phyloP scores from a whole-genome alignment of 1,140 invertebrate genomes.

The Leptoteleia sp. region DNA sequence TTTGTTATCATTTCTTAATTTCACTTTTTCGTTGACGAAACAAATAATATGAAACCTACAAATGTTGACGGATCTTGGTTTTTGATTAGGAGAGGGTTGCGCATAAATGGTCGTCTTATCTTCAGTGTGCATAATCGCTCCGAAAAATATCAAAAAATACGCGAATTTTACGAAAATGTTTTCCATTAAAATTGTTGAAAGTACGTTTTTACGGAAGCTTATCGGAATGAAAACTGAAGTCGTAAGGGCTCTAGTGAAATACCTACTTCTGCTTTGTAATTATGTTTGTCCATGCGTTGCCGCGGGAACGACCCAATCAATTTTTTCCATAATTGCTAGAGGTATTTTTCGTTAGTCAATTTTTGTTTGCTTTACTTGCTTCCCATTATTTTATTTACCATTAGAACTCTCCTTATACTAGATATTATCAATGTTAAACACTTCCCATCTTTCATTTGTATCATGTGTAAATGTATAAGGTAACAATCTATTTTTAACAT shows the following conservation, averaged over 20 bases:
- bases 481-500: too few species aligned
- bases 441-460: too few species aligned
- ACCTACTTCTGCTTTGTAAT: conserved; percentile 60
- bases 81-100: conserved; percentile 6
- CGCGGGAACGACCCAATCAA: conserved; percentile 79
- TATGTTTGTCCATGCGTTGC: conserved; percentile 79
- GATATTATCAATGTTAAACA: too few species aligned
- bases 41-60: conserved; percentile 73
- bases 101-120: conserved; percentile 36
- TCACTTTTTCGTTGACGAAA: too few species aligned
- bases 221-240: conserved; percentile 49
- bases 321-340: conserved; percentile 59
- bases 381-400: too few species aligned
- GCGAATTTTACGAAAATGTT: conserved; percentile 13
- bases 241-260: conserved; percentile 49
- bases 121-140: conserved; percentile 12
- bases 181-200: conserved; percentile 21
- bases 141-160: conserved; percentile 13
- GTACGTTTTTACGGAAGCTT: conserved; percentile 43
- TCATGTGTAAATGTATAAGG: too few species aligned
- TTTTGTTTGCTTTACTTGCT: too few species aligned
- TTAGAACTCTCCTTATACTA: too few species aligned
- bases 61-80: conserved; percentile 71
- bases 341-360: too few species aligned
- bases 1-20: too few species aligned